phyloP scores from a whole-genome alignment of 2,888 invertebrate genomes.

The Polydesmus complanatus region DNA sequence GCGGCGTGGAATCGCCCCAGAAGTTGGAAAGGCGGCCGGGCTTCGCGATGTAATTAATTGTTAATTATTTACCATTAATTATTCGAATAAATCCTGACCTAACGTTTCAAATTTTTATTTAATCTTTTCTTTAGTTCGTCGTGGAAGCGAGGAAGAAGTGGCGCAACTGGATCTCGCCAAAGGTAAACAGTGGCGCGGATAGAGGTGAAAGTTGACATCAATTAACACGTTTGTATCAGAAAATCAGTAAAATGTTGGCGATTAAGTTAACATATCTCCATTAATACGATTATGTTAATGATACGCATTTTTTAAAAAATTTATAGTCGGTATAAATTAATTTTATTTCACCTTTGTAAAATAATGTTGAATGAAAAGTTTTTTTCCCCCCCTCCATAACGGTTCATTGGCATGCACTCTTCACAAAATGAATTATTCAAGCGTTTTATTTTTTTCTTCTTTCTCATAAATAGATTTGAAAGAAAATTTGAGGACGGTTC shows the following conservation, averaged over 20 bases:
- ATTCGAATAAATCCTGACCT: neutral
- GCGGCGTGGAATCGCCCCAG: constrained; percentile 15
- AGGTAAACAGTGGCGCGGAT: constrained; percentile 19
- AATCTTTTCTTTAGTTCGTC: constrained; percentile 20
- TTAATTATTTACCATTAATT: neutral
- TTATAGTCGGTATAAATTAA: no score
- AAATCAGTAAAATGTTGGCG: neutral
- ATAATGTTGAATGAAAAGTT: no score
- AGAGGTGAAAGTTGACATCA: neutral
- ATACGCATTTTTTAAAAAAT: no score
- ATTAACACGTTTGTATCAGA: neutral
- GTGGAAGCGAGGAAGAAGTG: constrained; percentile 23
- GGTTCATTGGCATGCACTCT: no score
- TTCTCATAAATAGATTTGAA: constrained; percentile 39
- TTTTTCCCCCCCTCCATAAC: no score
- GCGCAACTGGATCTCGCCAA: constrained; percentile 21
- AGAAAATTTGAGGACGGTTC: constrained; percentile 44
- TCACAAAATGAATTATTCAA: no score
- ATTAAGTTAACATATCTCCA: no score
- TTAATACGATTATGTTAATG: no score
- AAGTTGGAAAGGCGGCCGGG: constrained; percentile 16
- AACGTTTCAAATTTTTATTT: neutral
- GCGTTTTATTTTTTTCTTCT: no score
- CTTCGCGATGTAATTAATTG: constrained; percentile 12
- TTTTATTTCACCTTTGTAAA: no score